Evolutionary conservation across 2,797 vertebrate genomes (phyloP), one percentile per base, ranked within the genome.

Genomic region (Adrianichthys oophorus): DNA sequence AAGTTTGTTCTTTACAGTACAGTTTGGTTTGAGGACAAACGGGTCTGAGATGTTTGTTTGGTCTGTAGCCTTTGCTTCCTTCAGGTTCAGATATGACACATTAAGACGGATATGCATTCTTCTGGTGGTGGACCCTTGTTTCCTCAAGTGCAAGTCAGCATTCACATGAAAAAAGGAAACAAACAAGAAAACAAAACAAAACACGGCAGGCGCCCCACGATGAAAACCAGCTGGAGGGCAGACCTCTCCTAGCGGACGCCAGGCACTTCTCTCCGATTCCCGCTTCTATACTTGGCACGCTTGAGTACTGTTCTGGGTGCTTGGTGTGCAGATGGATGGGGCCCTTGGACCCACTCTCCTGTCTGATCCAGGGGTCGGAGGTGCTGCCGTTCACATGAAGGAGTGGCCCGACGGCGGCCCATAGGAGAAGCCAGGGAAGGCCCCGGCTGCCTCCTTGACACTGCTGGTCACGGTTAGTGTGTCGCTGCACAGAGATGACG

Each of bases 341-440:
- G 52, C 4, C 41, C 15, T n/a, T 43, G 41, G 41, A n/a, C 41
- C 41, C 41, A 7, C 15, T 12, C 15, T 37, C 32, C 32, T 3
- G 1, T 12, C 15, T 4, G 10, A 43, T 43, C 41, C 15, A 1
- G 41, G 41, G 41, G 15, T n/a, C 41, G 16, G 32, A 37, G 7
- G 18, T 5, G 32, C 4, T 4, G 68, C 23, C 4, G 8, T 16
- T 89, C 86, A 93, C 86, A 90, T 81, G 62, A 91, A 92, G 80
- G 70, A 50, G 56, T 70, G 75, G 0, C 79, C 91, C 1, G 82
- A 64, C 0, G 91, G 91, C 3, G 92, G 90, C 10, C 84, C 92
- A 4, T 94, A 94, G 0, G 93, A 94, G 70, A 94, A 94, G 40
- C 93, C 93, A 0, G 91, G 93, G 45, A 94, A 94, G 0, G 93